Conservation (phyloP, 1,140 invertebrate genomes). For the Leptinotarsa texana region DNA sequence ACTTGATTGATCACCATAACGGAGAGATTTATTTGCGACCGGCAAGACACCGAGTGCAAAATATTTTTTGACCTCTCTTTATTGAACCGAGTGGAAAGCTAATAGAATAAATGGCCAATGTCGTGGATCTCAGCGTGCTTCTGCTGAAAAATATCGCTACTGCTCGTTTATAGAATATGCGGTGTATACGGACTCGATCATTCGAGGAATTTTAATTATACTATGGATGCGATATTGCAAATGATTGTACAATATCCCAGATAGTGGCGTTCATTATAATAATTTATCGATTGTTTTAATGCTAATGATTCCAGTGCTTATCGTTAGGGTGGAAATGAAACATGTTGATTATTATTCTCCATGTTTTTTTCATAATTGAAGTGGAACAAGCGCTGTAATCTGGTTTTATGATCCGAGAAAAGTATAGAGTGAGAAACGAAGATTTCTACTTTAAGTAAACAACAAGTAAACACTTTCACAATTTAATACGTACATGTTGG, state of each 20-base stretch:
- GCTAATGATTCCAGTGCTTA: conserved; percentile 1
- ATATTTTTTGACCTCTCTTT: conserved; percentile 1
- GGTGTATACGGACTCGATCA: background rate
- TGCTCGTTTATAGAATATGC: background rate
- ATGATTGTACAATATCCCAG: background rate
- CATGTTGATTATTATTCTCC: background rate
- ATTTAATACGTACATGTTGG: no score
- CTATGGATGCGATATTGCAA: conserved; percentile 5
- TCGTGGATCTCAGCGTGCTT: conserved; percentile 4
- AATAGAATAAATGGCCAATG: conserved; percentile 3
- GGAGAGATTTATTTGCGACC: background rate
- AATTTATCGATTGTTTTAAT: conserved; percentile 9
- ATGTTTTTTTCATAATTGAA: background rate
- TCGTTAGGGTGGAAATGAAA: background rate
- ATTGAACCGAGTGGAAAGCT: conserved; percentile 2
- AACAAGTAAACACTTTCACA: no score
- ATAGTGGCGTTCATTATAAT: conserved; percentile 6
- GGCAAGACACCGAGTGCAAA: background rate
- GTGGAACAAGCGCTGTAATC: background rate
- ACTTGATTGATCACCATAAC: background rate
- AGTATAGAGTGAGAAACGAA: no score
- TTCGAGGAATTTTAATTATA: conserved; percentile 6
- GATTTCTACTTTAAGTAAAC: no score
- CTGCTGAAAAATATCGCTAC: conserved; percentile 8
- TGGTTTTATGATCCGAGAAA: background rate